These are phyloP conservation scores for Ptychochromis oligacanthus DNA, from an alignment of 2,113 vertebrate species.

Conservation along the genomic window DNA sequence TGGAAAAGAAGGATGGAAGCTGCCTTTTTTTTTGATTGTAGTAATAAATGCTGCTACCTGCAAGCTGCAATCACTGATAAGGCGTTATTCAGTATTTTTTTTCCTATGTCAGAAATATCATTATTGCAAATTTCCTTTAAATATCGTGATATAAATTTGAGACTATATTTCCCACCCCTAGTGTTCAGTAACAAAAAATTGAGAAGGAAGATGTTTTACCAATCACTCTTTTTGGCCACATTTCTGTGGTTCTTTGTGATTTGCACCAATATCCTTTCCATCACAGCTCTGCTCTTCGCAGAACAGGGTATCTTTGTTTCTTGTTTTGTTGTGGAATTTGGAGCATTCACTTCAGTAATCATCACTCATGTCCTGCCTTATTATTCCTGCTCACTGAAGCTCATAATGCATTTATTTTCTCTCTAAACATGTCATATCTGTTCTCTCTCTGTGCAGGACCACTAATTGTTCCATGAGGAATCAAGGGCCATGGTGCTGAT, in stretches of 20 bases:
- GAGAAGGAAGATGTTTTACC: background rate
- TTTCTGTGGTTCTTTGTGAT: background rate
- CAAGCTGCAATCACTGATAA: no score
- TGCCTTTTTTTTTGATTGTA: no score
- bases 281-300: background rate
- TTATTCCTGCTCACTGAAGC: constrained; percentile 70
- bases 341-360: constrained; percentile 61
- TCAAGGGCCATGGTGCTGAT: constrained; percentile 67
- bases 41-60: no score
- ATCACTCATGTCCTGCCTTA: constrained; percentile 43
- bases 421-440: constrained; percentile 29
- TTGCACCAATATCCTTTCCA: constrained; percentile 12
- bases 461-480: constrained; percentile 66
- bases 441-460: constrained; percentile 28
- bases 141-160: no score
- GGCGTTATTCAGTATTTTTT: no score
- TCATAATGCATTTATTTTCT: constrained; percentile 50
- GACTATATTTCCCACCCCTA: no score
- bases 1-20: no score
- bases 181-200: background rate
- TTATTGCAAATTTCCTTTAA: no score
- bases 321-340: constrained; percentile 70
- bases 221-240: no score
- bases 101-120: no score
- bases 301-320: constrained; percentile 62